Evolutionary conservation across 2,888 invertebrate genomes (phyloP), one percentile per base, ranked within the genome.

Genomic region (Exephanes ischioxanthus): DNA sequence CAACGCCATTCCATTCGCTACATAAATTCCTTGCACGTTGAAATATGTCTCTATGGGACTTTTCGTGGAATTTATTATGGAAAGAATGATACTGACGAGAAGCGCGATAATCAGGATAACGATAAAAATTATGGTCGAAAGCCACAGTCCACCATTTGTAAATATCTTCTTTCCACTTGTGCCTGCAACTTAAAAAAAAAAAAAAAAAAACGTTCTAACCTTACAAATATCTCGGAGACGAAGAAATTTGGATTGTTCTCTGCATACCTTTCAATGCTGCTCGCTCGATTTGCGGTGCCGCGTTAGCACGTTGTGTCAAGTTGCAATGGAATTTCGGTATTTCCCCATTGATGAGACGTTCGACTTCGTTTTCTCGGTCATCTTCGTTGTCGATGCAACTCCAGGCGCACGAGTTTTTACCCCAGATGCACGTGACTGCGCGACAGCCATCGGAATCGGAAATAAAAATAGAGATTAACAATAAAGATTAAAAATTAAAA

Each of bases 1-100:
- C 58, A 88, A 71, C 0, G 87, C 87, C 55, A 86, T 76, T 41
- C 76, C 86, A 30, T 88, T 85, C 19, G 84, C 71, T 63, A 89
- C 3, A 68, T 81, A 87, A 81, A 90, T 88, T 68, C 90, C 90
- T 80, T 85, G 86, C 14, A 87, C 81, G 77, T 90, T 90, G 19
- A 90, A 85, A 51, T 83, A 85, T 6, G 86, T 83, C 76, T 88
- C 86, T 48, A 86, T 79, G 0, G 88, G 89, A 72, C 88, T 88
- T 55, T 70, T 88, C 5, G 85, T n/a, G 41, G 76, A 88, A 86
- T 90, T 90, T 6, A 89, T 14, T 22, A 88, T 41, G 9, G 87
- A 86, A 48, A 90, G 81, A 71, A 88, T 76, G 45, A 86, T 66
- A 71, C 87, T 86, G 53, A 41, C n/a, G 41, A 80, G 6, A 5